These are phyloP conservation scores for Pocillopora meandrina DNA, from an alignment of 92 coral and sea anemone genomes.

Conservation along the genomic window DNA sequence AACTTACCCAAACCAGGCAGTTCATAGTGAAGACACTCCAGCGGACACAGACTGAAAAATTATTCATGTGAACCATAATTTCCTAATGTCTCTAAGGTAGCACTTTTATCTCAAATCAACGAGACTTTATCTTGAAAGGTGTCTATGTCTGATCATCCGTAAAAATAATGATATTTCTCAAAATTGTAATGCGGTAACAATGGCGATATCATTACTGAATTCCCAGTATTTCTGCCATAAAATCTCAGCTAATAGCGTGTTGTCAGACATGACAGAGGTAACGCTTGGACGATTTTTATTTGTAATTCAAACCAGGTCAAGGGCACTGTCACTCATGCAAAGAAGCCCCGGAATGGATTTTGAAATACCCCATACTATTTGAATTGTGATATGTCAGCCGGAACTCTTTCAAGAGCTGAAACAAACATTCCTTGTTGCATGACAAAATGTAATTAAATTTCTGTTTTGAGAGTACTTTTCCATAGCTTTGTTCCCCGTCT, in stretches of 20 bases:
- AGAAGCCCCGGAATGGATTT: neutral
- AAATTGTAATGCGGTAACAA: neutral
- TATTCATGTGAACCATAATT: slow-evolving; percentile 60
- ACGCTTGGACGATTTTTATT: slow-evolving; percentile 2
- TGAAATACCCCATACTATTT: neutral
- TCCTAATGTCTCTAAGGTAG: neutral
- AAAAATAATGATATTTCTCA: neutral
- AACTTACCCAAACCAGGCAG: slow-evolving; percentile 63
- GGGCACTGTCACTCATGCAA: neutral
- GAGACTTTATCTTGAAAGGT: too few relatives aligned
- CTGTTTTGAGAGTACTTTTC: neutral
- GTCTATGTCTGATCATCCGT: too few relatives aligned
- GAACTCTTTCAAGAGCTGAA: neutral
- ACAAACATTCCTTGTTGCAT: slow-evolving; percentile 6
- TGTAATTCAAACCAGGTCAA: slow-evolving; percentile 29
- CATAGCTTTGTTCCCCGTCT: too few relatives aligned
- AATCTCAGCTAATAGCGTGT: neutral
- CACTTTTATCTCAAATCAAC: neutral
- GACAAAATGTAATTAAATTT: slow-evolving; percentile 18
- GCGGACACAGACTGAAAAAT: slow-evolving; percentile 50
- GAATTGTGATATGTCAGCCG: neutral
- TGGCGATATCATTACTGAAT: too few relatives aligned
- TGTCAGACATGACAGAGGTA: neutral
- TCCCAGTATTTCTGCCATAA: neutral
- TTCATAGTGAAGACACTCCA: slow-evolving; percentile 57